Conservation (phyloP, 2,888 invertebrate species). For the Sarcophaga subvicina region DNA sequence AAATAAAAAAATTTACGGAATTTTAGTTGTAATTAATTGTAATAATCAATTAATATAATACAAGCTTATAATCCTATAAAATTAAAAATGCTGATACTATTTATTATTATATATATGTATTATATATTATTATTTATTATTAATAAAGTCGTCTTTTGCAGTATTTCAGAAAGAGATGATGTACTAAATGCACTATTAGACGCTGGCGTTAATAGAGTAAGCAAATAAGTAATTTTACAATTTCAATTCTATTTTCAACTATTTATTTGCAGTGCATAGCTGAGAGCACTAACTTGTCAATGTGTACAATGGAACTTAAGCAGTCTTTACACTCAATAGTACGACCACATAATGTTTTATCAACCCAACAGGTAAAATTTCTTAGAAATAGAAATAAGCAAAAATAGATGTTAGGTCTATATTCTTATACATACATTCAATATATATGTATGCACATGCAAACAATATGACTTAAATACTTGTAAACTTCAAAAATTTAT, state of each 20-base stretch:
- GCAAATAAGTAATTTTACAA: constrained; percentile 72
- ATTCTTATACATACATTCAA: too few species aligned
- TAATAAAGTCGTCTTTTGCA: constrained; percentile 82
- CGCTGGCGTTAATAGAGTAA: constrained; percentile 94
- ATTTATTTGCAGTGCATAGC: constrained; percentile 84
- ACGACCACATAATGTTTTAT: constrained; percentile 88
- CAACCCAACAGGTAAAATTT: constrained; percentile 83
- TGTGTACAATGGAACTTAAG: constrained; percentile 87
- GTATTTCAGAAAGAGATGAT: constrained; percentile 92
- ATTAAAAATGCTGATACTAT: too few species aligned
- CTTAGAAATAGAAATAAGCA: background rate
- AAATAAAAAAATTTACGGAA: constrained; percentile 66
- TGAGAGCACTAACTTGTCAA: constrained; percentile 85
- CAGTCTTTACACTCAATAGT: constrained; percentile 91
- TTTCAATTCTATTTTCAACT: background rate
- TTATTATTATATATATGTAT: too few species aligned
- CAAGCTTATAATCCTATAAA: too few species aligned
- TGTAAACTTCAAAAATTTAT: too few species aligned
- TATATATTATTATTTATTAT: background rate
- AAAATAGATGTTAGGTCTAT: too few species aligned
- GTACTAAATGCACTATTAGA: constrained; percentile 90
- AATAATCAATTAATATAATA: too few species aligned
- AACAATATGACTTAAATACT: too few species aligned
- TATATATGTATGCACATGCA: too few species aligned
- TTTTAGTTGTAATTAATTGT: background rate